Base-by-base conservation (phyloP, 1,140 invertebrate species). In the Carposina sasakii region DNA sequence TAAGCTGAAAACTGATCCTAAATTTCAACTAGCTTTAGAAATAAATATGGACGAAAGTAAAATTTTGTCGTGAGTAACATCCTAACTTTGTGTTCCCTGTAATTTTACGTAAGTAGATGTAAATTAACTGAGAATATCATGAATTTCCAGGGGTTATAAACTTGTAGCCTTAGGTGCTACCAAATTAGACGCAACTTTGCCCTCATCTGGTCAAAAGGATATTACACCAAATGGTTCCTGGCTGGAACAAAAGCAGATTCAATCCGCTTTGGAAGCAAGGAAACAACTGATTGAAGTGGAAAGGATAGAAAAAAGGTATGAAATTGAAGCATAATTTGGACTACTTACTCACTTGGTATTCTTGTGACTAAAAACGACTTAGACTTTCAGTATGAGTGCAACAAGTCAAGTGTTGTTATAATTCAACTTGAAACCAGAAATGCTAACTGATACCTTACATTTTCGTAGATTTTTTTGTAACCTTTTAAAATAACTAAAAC, bases 211-310 rank as follows among this genome's bases (percentile, higher is more conserved):
- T 2, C 59, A 81, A 47, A 89, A 90, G 63, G 81, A 88, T 54
- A 86, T 87, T 30, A 63, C 83, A 31, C 87, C 89, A n/a, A 87
- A 76, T 68, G 79, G 86, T 16, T 86, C 87, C 6, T 89, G 87
- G 88, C 64, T 90, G 2, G 85, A 90, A 51, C 78, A 86, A 42
- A 88, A 89, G 72, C 87, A 89, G 57, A 84, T 90, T 51, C 85
- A 89, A 56, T 86, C 87, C 42, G 81, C 85, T 24, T 63, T 90
- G 33, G 85, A 86, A 39, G 84, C 83, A 19, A 75, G 84, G 23
- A 89, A 85, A 61, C 68, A 85, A 37, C 62, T 90, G n/a, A 66
- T 90, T 47, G 81, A 81, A 66, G 72, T 87, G 2, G 86, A 89
- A 61, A 85, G 87, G 49, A 87, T 90, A 26, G 88, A 90, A 59